Evolutionary conservation across 2,113 vertebrate species (phyloP).

Genomic region (Sinocyclocheilus grahami): DNA sequence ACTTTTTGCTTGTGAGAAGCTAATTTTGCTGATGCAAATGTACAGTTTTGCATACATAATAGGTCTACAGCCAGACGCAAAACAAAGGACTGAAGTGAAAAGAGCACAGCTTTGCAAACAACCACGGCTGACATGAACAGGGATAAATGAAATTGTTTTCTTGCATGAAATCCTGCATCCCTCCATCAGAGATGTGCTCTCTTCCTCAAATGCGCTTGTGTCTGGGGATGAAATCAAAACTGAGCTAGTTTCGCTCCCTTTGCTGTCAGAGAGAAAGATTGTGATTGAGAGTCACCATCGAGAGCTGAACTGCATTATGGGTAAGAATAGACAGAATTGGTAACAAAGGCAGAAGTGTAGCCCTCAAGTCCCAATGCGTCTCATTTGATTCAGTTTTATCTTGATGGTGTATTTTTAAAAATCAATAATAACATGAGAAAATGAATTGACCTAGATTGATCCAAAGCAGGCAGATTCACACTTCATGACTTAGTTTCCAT

Average conservation of each 20-base stretch:
- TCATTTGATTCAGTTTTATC: conserved; percentile 8
- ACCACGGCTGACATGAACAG: not conserved
- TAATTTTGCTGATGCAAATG: conserved; percentile 42
- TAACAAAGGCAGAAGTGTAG: not conserved
- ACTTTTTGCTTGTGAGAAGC: conserved; percentile 14
- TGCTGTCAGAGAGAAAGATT: not conserved
- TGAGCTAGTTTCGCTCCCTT: not conserved
- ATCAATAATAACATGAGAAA: not conserved
- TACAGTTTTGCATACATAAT: conserved; percentile 32
- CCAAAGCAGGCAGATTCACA: not conserved
- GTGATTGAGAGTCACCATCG: not conserved
- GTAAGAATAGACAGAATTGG: conserved; percentile 10
- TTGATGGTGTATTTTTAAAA: conserved; percentile 5
- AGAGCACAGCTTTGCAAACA: conserved; percentile 2
- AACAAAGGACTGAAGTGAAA: conserved; percentile 29
- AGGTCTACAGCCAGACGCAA: not conserved
- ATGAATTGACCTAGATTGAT: conserved; percentile 1
- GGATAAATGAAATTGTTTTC: not conserved
- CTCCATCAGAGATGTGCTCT: not conserved
- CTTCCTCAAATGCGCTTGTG: not conserved
- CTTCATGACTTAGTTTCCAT: conserved; percentile 6
- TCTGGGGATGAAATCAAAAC: conserved; percentile 11
- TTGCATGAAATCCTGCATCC: not conserved
- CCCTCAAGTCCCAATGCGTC: not conserved
- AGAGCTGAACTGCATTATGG: not conserved